Base-by-base conservation (phyloP, 2,113 vertebrate genomes). In the Aleadryas rufinucha region DNA sequence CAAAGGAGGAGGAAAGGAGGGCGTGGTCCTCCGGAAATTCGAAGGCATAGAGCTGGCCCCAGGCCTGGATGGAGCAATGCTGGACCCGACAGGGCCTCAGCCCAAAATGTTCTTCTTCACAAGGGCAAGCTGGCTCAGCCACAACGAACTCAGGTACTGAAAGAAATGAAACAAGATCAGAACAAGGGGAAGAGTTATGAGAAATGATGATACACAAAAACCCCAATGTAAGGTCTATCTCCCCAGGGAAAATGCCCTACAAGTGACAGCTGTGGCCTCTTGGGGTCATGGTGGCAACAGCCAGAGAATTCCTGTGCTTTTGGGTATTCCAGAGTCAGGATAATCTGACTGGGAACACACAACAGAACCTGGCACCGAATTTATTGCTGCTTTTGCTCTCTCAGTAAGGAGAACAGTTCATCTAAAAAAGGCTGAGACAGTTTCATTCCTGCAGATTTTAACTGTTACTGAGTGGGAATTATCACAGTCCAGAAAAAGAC, bases 71-170 rank as follows among this genome's bases (percentile, higher is more conserved):
- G 41, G 90, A 95, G 87, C 98, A 98, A 1, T 7, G 52, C 1
- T 60, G 89, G 39, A 75, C 28, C 4, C 2, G 13, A 53, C 96
- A 98, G 7, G 28, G 23, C 1, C 0, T 16, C 22, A 30, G 66
- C 52, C 41, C 20, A 2, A 16, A 33, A 26, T 50, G 8, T 28
- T 74, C 71, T 12, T 77, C 91, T 79, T 80, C 56, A 37, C 97
- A 97, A 68, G 47, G 15, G 13, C 97, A 98, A 22, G 28, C 11
- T 49, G 95, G 86, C 17, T 95, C 92, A 65, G 75, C 95, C 80
- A 97, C 33, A 6, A 86, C 71, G 23, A 97, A 97, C 7, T 47
- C 84, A 0, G 96, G 94, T 3, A 65, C 96, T 97, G 86, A 3
- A 93, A 86, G 49, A 82, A 61, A 87, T 5, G 2, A 31, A 91